Base-by-base conservation (phyloP, 1,140 invertebrate genomes). In the Euwallacea similis region DNA sequence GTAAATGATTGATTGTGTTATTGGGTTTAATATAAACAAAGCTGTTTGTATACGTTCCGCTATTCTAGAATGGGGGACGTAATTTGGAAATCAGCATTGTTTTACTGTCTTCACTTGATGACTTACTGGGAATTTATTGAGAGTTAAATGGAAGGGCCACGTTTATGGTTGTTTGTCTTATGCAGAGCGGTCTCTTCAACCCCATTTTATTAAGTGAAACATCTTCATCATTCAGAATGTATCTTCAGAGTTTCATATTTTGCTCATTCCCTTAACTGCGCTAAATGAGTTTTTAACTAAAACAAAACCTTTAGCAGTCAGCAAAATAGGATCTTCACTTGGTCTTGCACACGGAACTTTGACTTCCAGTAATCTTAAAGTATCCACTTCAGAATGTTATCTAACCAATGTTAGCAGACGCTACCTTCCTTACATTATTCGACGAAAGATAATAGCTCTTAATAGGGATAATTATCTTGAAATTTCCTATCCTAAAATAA, bases 401-500 rank as follows among this genome's bases (percentile, higher is more conserved):
- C 46, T 50, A 50, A 50, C 9, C 13, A 13, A 50, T 11, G 58
- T 41, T 42, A 42, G 7, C 9, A 7, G 16, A 60, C 16, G 1
- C n/a, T 33, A 60, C 7, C 21, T 60, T 21, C 61, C 42, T 46
- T 16, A 63, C 43, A 47, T 63, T 46, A 41, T 63, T 47, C 13
- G n/a, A 7, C 7, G 13, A 7, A 65, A 9, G 15, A 65, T 53
- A 65, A 65, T 42, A 42, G 13, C 15, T 6, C 21, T 15, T 10
- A 44, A 65, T 42, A 56, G 54, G 43, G 10, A 58, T 58, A 66
- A 66, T 58, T 66, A 58, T 58, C 54, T 15, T 13, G 63, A 66
- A 66, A 66, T 54, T 66, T 54, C 13, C 21, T 43, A 44, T 58
- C 65, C 55, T 66, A 66, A 66, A 66, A 66, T 66, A 66, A 66